Evolutionary conservation across 2,797 vertebrate genomes (phyloP).

Genomic region (Limnodromus scolopaceus): DNA sequence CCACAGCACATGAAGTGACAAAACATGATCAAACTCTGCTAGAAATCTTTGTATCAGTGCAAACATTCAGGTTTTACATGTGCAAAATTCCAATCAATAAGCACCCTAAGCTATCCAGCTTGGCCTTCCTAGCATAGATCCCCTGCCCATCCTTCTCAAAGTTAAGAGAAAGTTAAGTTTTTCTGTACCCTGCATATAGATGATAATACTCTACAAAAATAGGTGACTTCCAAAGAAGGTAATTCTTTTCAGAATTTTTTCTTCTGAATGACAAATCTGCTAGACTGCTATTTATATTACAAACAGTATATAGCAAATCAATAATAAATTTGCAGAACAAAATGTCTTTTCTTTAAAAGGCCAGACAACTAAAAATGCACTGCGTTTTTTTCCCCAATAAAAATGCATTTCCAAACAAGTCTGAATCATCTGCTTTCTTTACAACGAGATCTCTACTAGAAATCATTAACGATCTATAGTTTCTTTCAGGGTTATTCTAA

Average conservation of each 20-base stretch:
- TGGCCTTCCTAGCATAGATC: neutral
- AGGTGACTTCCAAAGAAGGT: neutral
- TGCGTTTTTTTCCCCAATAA: neutral
- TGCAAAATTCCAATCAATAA: neutral
- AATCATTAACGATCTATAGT: neutral
- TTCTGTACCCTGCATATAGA: neutral
- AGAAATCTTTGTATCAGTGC: neutral
- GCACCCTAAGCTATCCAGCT: neutral
- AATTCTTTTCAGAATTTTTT: neutral
- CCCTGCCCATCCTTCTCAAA: neutral
- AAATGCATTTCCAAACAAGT: neutral
- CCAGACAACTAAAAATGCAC: slow-evolving; percentile 53
- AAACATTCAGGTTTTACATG: neutral
- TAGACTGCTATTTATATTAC: neutral
- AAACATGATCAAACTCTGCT: neutral
- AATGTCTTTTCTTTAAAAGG: neutral
- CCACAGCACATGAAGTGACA: accelerated
- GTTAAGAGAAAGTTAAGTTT: neutral
- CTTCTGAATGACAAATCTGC: neutral
- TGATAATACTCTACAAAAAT: neutral
- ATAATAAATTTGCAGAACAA: slow-evolving; percentile 18
- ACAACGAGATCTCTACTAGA: slow-evolving; percentile 20
- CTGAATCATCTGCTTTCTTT: slow-evolving; percentile 45
- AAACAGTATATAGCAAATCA: neutral
- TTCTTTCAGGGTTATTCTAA: slow-evolving; percentile 53